Evolutionary conservation across 2,113 vertebrate species (phyloP).

Genomic region (Hippocampus zosterae): DNA sequence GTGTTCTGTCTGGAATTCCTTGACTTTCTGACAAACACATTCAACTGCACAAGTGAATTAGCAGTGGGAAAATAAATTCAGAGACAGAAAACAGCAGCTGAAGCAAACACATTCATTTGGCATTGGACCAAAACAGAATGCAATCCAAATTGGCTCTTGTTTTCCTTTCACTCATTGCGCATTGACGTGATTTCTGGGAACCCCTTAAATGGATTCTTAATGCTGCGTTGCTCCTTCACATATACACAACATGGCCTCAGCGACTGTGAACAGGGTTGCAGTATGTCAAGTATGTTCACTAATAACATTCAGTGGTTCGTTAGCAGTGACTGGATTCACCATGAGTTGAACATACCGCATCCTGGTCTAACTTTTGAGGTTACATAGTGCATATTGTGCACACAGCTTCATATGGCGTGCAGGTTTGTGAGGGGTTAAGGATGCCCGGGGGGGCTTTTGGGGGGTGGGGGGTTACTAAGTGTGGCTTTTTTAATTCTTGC

Average conservation of each 20-base stretch:
- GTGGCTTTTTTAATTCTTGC: not conserved
- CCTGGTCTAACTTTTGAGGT: no score
- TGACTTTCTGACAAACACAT: not conserved
- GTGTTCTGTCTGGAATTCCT: conserved; percentile 3
- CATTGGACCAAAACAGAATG: conserved; percentile 28
- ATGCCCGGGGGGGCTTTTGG: no score
- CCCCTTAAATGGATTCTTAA: conserved; percentile 20
- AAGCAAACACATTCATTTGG: conserved; percentile 43
- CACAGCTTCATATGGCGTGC: no score
- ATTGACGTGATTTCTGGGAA: conserved; percentile 25
- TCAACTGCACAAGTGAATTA: conserved; percentile 20
- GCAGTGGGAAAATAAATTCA: conserved; percentile 3
- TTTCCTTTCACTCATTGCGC: conserved; percentile 20
- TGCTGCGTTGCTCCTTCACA: conserved; percentile 8
- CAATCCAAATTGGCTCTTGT: conserved; percentile 20
- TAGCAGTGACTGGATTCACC: not conserved
- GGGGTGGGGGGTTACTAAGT: not conserved
- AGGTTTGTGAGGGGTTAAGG: no score
- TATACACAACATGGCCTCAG: conserved; percentile 8
- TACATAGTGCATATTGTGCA: no score
- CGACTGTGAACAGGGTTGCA: conserved; percentile 16
- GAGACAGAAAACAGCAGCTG: conserved; percentile 11
- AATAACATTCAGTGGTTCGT: conserved; percentile 7
- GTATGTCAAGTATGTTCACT: conserved; percentile 23
- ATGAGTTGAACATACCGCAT: no score